These are phyloP conservation scores for Drosophila nigricruria DNA, from an alignment of 2,888 invertebrate genomes.

Conservation along the genomic window DNA sequence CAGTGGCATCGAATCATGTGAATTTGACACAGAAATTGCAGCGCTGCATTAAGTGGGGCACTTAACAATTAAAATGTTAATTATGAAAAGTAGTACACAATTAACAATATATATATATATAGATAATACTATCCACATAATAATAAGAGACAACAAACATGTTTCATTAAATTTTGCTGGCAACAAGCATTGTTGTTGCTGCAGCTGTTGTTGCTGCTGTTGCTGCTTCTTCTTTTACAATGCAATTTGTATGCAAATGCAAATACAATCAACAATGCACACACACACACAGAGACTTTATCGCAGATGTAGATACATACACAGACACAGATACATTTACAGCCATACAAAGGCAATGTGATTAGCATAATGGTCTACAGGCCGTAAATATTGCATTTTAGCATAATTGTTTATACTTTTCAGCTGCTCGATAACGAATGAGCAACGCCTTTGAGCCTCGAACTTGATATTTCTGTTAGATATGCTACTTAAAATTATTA, in stretches of 20 bases:
- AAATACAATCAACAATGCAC: constrained; percentile 75
- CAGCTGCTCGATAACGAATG: constrained; percentile 61
- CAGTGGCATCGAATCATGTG: constrained; percentile 47
- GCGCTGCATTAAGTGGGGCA: constrained; percentile 34
- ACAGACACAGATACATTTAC: constrained; percentile 14
- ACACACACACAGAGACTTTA: constrained; percentile 44
- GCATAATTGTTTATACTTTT: constrained; percentile 73
- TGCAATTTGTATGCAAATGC: constrained; percentile 80
- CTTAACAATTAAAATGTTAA: constrained; percentile 57
- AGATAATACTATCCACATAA: constrained; percentile 41
- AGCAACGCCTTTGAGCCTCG: constrained; percentile 32
- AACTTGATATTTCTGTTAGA: constrained; percentile 5
- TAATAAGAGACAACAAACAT: constrained; percentile 11
- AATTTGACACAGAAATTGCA: constrained; percentile 37
- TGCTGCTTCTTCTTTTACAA: constrained; percentile 70
- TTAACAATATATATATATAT: constrained; percentile 36
- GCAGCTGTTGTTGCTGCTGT: constrained; percentile 18
- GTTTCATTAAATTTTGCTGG: constrained; percentile 35
- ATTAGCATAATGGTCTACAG: constrained; percentile 73
- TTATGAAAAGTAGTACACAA: constrained; percentile 42
- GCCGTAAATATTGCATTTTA: constrained; percentile 76
- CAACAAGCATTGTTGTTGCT: constrained; percentile 43
- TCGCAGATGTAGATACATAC: constrained; percentile 35
- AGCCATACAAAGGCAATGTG: constrained; percentile 41
- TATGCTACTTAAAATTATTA: not conserved